phyloP scores from a whole-genome alignment of 2,888 invertebrate species.

The Campaea margaritaria region DNA sequence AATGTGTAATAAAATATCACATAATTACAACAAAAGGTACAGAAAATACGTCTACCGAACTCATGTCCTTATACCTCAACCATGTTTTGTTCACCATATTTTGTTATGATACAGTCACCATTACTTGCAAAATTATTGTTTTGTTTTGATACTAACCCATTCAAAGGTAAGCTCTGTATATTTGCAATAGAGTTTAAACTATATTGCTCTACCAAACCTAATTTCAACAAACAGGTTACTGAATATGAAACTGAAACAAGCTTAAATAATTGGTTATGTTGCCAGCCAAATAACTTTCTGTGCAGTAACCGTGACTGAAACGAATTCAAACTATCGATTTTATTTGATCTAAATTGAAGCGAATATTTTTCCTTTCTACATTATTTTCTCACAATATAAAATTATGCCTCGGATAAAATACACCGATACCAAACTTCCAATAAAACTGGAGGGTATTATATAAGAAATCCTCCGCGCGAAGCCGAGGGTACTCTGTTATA shows the following conservation, averaged over 20 bases:
- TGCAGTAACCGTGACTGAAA: neutral
- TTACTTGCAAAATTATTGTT: slow-evolving; percentile 31
- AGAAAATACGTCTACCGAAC: neutral
- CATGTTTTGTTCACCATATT: neutral
- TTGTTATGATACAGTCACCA: slow-evolving; percentile 18
- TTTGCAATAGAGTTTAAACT: slow-evolving; percentile 24
- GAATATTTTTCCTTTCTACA: neutral
- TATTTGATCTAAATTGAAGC: neutral
- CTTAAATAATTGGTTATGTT: neutral
- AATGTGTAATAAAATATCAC: neutral
- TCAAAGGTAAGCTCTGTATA: slow-evolving; percentile 27
- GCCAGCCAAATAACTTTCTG: neutral
- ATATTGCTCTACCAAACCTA: neutral
- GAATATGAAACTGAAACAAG: slow-evolving; percentile 19
- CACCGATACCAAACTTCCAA: no score
- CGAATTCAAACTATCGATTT: neutral
- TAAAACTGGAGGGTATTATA: no score
- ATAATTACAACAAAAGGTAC: neutral
- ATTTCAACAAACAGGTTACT: slow-evolving; percentile 10
- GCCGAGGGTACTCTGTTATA: no score
- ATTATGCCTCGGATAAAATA: no score
- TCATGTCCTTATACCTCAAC: neutral
- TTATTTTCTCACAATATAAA: neutral
- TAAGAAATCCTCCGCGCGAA: no score
- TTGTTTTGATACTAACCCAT: slow-evolving; percentile 9